Evolutionary conservation across 2,113 vertebrate genomes (phyloP), one percentile per base, ranked within the genome.

Genomic region (Hiodon alosoides): DNA sequence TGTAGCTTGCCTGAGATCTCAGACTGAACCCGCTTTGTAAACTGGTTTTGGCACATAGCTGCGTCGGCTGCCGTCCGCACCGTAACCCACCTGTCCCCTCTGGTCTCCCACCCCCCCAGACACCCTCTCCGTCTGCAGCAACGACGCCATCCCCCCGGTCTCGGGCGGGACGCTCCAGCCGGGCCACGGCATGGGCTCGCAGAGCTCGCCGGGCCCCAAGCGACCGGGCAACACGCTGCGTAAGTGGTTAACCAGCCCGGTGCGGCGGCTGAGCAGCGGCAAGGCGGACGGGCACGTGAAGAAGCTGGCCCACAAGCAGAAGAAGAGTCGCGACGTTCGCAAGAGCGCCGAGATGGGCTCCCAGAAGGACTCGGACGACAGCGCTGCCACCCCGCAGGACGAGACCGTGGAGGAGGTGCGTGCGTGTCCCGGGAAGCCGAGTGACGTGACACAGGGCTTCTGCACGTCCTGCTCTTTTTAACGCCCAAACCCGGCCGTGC

Each of bases 241-340:
- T 16, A 99, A 99, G 67, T 99, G 97, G 97, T 94, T 99, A 11
- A 99, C 97, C 54, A 99, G 97, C 82, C 97, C 97, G 0, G 97
- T 99, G 84, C 93, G 97, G 65, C 90, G 97, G 54, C 94, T 99
- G 0, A 99, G 97, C 90, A 99, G 97, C 13, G 96, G 97, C 51
- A 98, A 99, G 79, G 97, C 97, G 0, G 97, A 99, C 0, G 95
- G 96, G 50, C 97, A 99, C 0, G 96, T 97, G 58, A 99, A 99
- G 87, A 98, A 98, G 73, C 89, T 99, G 61, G 95, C 95, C 0
- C 94, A 95, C 89, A 99, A 98, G 81, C 96, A 97, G 85, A 99
- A 98, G 90, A 99, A 99, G 86, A 96, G 90, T 78, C 87, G 95
- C 3, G 97, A 99, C 11, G 94, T 96, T 59, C 94, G 97, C 58